These are phyloP conservation scores for Andrena camellia DNA, from an alignment of 2,888 invertebrate genomes.

Conservation along the genomic window DNA sequence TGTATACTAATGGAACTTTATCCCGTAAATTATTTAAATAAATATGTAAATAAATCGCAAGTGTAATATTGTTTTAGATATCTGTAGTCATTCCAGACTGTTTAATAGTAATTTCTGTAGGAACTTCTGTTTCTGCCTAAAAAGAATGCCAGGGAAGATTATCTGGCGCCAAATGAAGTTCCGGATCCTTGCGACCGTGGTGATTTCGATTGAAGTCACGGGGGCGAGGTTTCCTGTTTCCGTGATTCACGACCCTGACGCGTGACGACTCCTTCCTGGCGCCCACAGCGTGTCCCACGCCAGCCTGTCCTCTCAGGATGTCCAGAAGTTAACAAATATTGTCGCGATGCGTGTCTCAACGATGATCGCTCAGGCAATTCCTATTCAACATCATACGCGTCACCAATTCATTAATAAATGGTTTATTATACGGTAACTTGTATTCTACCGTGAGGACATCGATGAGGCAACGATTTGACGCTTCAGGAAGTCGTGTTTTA, in stretches of 20 bases:
- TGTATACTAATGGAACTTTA: too few relatives aligned
- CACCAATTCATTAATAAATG: slow-evolving; percentile 71
- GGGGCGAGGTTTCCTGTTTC: slow-evolving; percentile 80
- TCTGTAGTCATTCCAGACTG: too few relatives aligned
- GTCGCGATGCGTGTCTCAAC: slow-evolving; percentile 68
- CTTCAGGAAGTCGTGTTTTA: slow-evolving; percentile 69
- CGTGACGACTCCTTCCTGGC: slow-evolving; percentile 78
- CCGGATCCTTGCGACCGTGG: slow-evolving; percentile 64
- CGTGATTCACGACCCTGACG: slow-evolving; percentile 76
- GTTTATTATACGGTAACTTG: slow-evolving; percentile 55
- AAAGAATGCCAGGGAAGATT: slow-evolving; percentile 28
- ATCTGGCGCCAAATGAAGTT: slow-evolving; percentile 62
- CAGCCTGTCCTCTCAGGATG: slow-evolving; percentile 57
- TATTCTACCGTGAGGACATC: slow-evolving; percentile 32
- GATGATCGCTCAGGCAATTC: slow-evolving; percentile 48
- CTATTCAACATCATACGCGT: slow-evolving; percentile 57
- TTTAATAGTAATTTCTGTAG: not conserved
- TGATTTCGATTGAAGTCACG: slow-evolving; percentile 80
- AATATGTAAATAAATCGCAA: too few relatives aligned
- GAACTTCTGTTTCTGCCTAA: slow-evolving; percentile 1
- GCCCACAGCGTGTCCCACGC: slow-evolving; percentile 71
- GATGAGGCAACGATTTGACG: slow-evolving; percentile 38
- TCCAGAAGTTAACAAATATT: slow-evolving; percentile 63
- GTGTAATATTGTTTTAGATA: too few relatives aligned
- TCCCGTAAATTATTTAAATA: too few relatives aligned